Percentiles rank a stretch among this genome's conserved stretches.
phyloP scores from a whole-genome alignment of 2,113 vertebrate genomes.

The western clawed frog (Xenopus tropicalis) region UCB_Xtro_10.0 CM004444.2:145799001-145799500 shows the following conservation, averaged over 20 bases:
- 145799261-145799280: not conserved
- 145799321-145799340: not conserved
- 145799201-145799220: no score
- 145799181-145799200: no score
- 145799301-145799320: not conserved
- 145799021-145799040: no score
- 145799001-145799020: no score
- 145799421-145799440: constrained; percentile 37
- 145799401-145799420: constrained; percentile 38
- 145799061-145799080: no score
- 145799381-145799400: constrained; percentile 22
- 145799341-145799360: not conserved
- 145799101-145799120: no score
- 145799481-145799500: constrained; percentile 31
- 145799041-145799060: no score
- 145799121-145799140: no score
- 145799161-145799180: no score
- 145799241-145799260: not conserved
- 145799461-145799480: constrained; percentile 41
- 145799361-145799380: constrained; percentile 11
- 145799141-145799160: no score
- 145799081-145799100: no score
- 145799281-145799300: not conserved
- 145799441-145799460: constrained; percentile 47
- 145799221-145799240: no score